Evolutionary conservation across 2,113 vertebrate species (phyloP).

Genomic region (Epinephelus lanceolatus): DNA sequence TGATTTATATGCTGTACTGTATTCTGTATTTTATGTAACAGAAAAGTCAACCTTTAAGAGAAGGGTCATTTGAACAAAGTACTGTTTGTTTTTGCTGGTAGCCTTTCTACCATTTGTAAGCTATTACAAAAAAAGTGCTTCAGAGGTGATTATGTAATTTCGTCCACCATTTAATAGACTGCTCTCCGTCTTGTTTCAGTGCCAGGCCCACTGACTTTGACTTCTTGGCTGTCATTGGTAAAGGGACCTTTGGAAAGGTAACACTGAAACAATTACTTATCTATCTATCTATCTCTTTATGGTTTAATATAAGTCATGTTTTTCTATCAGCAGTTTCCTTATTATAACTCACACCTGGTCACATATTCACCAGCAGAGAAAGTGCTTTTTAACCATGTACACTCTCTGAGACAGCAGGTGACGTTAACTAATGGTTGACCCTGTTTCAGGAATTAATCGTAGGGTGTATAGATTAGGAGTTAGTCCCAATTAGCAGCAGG

Average conservation of each 20-base stretch:
- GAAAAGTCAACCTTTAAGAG: too few relatives aligned
- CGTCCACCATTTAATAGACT: conserved; percentile 20
- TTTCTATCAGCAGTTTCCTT: conserved; percentile 7
- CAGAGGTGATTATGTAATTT: conserved; percentile 3
- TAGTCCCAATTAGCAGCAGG: not conserved
- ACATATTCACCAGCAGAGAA: conserved; percentile 5
- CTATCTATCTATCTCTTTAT: conserved; percentile 1
- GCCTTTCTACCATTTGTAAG: not conserved
- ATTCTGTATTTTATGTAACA: not conserved
- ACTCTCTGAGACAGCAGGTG: not conserved
- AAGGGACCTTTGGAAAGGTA: conserved; percentile 87
- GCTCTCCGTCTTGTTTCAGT: conserved; percentile 66
- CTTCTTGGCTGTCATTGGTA: conserved; percentile 85
- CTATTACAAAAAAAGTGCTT: not conserved
- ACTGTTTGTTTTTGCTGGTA: not conserved
- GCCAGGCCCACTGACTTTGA: conserved; percentile 86
- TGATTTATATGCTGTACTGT: not conserved
- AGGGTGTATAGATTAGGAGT: not conserved
- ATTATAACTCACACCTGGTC: conserved; percentile 2
- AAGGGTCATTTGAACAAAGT: not conserved
- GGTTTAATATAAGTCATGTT: not conserved
- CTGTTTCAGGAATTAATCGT: conserved; percentile 4
- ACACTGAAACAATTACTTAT: conserved; percentile 36
- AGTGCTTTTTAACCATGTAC: not conserved
- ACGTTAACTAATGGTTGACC: not conserved